These are phyloP conservation scores for Saccostrea echinata DNA, from an alignment of 1,140 invertebrate species.

Conservation along the genomic window DNA sequence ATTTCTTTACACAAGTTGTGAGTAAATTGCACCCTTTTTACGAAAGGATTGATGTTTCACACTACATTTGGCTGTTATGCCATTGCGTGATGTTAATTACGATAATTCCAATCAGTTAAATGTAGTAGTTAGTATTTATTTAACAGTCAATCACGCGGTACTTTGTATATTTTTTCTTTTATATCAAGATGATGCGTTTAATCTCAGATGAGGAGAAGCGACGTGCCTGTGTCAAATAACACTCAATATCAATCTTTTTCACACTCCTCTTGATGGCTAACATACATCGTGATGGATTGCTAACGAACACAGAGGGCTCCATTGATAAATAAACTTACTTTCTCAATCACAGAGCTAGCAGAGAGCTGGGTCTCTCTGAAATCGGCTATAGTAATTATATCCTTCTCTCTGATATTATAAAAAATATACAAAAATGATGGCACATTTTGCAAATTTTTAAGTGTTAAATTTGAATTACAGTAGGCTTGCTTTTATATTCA, in stretches of 20 bases:
- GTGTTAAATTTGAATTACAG: too few relatives aligned
- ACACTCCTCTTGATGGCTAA: slow-evolving; percentile 17
- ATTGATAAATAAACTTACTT: slow-evolving; percentile 32
- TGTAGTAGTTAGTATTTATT: background rate
- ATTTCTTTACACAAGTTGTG: background rate
- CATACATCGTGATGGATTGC: slow-evolving; percentile 14
- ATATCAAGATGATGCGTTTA: background rate
- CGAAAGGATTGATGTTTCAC: background rate
- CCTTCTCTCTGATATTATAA: background rate
- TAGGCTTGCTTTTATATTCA: too few relatives aligned
- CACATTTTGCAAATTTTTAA: too few relatives aligned
- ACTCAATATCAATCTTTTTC: slow-evolving; percentile 32
- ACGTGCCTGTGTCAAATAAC: background rate
- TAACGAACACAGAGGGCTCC: background rate
- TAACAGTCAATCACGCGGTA: slow-evolving; percentile 18
- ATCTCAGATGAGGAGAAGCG: slow-evolving; percentile 10
- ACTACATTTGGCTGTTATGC: background rate
- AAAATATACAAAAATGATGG: too few relatives aligned
- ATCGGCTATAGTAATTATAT: background rate
- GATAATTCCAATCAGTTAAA: background rate
- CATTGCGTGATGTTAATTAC: slow-evolving; percentile 23
- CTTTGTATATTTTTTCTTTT: slow-evolving; percentile 3
- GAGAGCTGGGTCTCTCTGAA: background rate
- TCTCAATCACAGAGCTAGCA: background rate
- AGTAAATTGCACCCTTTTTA: background rate